Evolutionary conservation across 2,888 invertebrate genomes (phyloP).

Genomic region (Parthenolecanium corni): DNA sequence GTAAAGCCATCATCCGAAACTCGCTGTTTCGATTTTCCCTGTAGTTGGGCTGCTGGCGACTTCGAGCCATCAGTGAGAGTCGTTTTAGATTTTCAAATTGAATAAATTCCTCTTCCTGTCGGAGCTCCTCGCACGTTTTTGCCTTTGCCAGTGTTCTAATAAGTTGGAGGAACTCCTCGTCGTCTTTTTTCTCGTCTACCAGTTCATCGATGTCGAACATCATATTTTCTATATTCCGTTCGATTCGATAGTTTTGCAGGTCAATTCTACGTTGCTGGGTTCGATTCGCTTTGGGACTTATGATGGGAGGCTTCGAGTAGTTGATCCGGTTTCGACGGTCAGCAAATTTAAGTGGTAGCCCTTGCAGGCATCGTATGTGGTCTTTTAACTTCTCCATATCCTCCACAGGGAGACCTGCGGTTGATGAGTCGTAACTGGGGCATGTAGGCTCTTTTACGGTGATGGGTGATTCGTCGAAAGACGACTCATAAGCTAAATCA

Average conservation of each 20-base stretch:
- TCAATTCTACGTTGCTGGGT: neutral
- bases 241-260: conserved; percentile 1
- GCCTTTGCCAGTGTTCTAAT: no score
- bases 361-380: conserved; percentile 2
- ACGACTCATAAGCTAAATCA: neutral
- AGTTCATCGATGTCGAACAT: neutral
- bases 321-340: neutral
- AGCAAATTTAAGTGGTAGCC: neutral
- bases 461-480: no score
- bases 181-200: conserved; percentile 3
- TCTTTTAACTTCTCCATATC: conserved; percentile 4
- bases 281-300: neutral
- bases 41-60: neutral
- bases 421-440: neutral
- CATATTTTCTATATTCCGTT: neutral
- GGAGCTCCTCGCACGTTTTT: no score
- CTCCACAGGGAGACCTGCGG: neutral
- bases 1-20: neutral
- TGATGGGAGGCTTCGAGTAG: neutral
- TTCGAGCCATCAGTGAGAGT: neutral
- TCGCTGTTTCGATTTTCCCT: neutral
- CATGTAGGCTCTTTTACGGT: neutral
- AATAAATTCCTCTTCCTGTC: no score
- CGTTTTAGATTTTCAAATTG: neutral
- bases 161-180: neutral